Evolutionary conservation across 2,888 invertebrate species (phyloP).

Genomic region (Agrochola circellaris): DNA sequence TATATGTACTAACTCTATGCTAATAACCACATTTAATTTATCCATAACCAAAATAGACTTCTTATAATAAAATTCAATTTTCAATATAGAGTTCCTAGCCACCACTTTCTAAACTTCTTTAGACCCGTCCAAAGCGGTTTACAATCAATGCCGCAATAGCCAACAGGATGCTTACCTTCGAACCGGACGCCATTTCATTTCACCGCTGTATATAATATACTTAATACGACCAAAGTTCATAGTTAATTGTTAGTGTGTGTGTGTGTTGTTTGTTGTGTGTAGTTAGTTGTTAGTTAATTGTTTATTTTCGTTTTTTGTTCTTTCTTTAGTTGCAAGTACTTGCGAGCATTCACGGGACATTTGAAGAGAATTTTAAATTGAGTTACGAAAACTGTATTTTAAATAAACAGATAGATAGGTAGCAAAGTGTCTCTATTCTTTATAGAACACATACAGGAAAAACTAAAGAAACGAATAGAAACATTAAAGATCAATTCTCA

Average conservation of each 20-base stretch:
- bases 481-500: too few species aligned
- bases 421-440: background rate
- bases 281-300: too few species aligned
- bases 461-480: background rate
- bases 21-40: too few species aligned
- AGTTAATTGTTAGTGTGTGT: too few species aligned
- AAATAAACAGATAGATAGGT: background rate
- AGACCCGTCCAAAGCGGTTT: background rate
- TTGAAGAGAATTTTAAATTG: constrained; percentile 3
- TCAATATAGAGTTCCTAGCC: background rate
- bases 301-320: too few species aligned
- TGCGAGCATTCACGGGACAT: constrained; percentile 17
- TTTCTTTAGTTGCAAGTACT: constrained; percentile 13
- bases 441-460: background rate
- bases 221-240: constrained; percentile 12
- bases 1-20: too few species aligned
- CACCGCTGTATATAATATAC: constrained; percentile 34
- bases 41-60: background rate
- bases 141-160: constrained; percentile 55
- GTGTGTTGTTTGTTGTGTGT: too few species aligned
- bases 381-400: background rate
- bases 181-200: constrained; percentile 46
- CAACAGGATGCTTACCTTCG: constrained; percentile 18
- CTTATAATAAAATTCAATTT: constrained; percentile 12
- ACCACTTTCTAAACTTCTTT: constrained; percentile 9